phyloP scores from a whole-genome alignment of 1,140 invertebrate genomes.

The Orius insidiosus region DNA sequence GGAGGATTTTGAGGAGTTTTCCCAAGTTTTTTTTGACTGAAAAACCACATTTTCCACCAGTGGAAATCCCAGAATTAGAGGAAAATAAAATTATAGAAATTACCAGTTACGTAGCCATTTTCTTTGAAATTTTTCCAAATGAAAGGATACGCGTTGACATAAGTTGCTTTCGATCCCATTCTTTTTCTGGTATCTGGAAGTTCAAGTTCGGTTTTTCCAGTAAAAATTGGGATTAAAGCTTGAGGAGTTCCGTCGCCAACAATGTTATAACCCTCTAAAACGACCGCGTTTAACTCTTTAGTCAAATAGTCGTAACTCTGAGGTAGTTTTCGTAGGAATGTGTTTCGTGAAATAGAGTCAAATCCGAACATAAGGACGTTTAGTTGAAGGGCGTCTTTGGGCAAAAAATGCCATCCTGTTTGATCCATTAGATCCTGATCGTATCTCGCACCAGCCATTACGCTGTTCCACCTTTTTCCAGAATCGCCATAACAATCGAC shows the following conservation, averaged over 20 bases:
- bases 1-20: no score
- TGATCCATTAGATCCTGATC: conserved; percentile 28
- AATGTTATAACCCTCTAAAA: conserved; percentile 73
- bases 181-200: conserved; percentile 69
- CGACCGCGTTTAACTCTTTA: conserved; percentile 42
- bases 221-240: conserved; percentile 78
- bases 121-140: conserved; percentile 59
- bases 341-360: conserved; percentile 75
- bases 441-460: conserved; percentile 35
- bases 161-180: conserved; percentile 39
- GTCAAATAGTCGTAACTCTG: conserved; percentile 60
- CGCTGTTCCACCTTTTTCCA: conserved; percentile 36
- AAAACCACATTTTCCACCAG: no score
- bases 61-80: no score
- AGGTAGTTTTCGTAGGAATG: conserved; percentile 71
- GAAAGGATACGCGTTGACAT: conserved; percentile 64
- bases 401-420: conserved; percentile 32
- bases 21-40: no score
- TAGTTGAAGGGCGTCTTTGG: conserved; percentile 32
- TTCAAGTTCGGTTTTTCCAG: conserved; percentile 71
- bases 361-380: conserved; percentile 82
- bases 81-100: no score
- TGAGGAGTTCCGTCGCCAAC: conserved; percentile 90
- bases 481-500: conserved; percentile 34
- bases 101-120: conserved; percentile 43